A percentile compares a stretch with the other conserved stretches of the same genome.
These are phyloP conservation scores for Sicus ferrugineus DNA, from an alignment of 2,888 invertebrate species.

Conservation along the genomic window DNA sequence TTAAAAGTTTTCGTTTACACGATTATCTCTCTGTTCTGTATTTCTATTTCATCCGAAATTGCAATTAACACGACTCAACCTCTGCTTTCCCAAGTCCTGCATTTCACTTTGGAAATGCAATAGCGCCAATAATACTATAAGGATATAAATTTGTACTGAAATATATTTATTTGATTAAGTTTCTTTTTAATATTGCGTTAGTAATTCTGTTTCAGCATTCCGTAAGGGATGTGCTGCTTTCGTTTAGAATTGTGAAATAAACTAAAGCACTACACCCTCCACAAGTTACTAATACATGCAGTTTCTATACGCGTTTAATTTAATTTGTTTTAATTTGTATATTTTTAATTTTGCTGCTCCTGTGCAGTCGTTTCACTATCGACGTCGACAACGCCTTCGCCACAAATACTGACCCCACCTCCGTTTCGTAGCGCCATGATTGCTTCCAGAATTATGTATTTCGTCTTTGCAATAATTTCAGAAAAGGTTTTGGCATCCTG, in stretches of 20 bases:
- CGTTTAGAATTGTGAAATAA: background rate
- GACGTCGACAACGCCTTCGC: background rate
- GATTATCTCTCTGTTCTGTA: too few relatives aligned
- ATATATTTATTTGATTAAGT: background rate
- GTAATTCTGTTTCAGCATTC: background rate
- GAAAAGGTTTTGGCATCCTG: slow-evolving; percentile 58
- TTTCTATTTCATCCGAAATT: too few relatives aligned
- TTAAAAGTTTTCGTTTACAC: too few relatives aligned
- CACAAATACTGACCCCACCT: background rate
- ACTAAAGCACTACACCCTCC: background rate
- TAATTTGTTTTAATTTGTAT: background rate
- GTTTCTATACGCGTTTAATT: background rate
- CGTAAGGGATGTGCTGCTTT: background rate
- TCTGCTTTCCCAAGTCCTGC: background rate
- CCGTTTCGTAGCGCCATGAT: slow-evolving; percentile 43
- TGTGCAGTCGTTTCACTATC: background rate
- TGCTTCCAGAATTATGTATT: slow-evolving; percentile 56
- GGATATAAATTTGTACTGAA: background rate
- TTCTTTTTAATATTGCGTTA: background rate
- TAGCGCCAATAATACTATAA: background rate
- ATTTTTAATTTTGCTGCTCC: background rate
- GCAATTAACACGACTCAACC: too few relatives aligned
- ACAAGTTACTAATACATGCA: slow-evolving; percentile 8
- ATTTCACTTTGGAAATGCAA: background rate
- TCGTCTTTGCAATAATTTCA: slow-evolving; percentile 57